Conservation (phyloP, 1,140 invertebrate genomes). For the Drosophila cardini region DNA sequence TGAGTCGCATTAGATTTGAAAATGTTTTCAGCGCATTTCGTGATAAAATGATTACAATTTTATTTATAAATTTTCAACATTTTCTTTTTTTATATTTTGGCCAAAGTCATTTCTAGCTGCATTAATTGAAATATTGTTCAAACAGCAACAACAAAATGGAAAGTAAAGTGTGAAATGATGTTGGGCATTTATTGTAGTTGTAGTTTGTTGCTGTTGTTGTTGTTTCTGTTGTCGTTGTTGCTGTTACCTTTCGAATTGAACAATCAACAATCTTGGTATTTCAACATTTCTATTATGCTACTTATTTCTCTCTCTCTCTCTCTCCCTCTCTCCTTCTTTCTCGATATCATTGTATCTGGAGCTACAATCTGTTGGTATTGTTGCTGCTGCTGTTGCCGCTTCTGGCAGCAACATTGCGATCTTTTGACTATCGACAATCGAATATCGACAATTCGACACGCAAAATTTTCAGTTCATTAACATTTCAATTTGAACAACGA, state of each 20-base stretch:
- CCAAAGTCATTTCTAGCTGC: conserved; percentile 47
- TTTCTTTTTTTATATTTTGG: conserved; percentile 33
- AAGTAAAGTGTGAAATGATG: conserved; percentile 72
- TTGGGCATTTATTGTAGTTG: conserved; percentile 44
- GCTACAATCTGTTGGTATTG: conserved; percentile 25
- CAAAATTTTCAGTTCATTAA: conserved; percentile 81
- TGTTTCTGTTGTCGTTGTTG: conserved; percentile 42
- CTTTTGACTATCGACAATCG: conserved; percentile 54
- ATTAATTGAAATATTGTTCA: conserved; percentile 69
- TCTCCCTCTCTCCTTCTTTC: conserved; percentile 9
- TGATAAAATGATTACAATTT: conserved; percentile 38
- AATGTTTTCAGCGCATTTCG: conserved; percentile 27
- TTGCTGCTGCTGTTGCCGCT: conserved; percentile 19
- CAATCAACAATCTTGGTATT: conserved; percentile 56
- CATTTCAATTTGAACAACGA: conserved; percentile 72
- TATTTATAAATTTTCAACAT: conserved; percentile 21
- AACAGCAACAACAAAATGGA: conserved; percentile 54
- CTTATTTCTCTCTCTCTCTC: neutral
- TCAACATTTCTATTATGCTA: conserved; percentile 39
- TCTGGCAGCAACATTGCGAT: conserved; percentile 38
- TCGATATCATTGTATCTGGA: conserved; percentile 62
- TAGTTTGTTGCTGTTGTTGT: conserved; percentile 3
- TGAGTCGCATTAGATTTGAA: conserved; percentile 19
- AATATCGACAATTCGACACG: conserved; percentile 73
- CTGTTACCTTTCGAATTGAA: conserved; percentile 67